phyloP scores from a whole-genome alignment of 2,797 vertebrate species.

The Sebastes baramenuke region DNA sequence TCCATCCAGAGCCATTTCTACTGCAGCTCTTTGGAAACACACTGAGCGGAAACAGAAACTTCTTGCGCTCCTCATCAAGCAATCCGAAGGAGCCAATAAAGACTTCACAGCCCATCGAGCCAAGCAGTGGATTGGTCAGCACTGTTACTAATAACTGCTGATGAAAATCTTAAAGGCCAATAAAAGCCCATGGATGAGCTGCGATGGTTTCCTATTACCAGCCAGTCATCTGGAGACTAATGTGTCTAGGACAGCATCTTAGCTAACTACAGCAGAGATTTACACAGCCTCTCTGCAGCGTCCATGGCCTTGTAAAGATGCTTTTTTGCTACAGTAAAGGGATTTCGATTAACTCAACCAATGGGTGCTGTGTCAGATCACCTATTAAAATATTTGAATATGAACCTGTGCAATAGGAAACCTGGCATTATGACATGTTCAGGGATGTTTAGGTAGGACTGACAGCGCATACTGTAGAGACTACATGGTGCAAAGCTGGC shows the following conservation, averaged over 20 bases:
- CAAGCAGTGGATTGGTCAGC: conserved; percentile 65
- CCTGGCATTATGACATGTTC: background rate
- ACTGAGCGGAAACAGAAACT: conserved; percentile 36
- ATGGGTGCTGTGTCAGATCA: background rate
- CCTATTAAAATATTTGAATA: background rate
- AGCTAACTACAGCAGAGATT: conserved; percentile 30
- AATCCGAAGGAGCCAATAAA: conserved; percentile 49
- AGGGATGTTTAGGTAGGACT: background rate
- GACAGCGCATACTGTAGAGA: background rate
- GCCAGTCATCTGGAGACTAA: conserved; percentile 56
- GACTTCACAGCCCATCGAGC: conserved; percentile 61
- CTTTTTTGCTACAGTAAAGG: background rate
- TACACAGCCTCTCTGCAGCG: conserved; percentile 19
- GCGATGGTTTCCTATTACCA: conserved; percentile 52
- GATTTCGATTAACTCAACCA: conserved; percentile 4
- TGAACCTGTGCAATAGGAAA: background rate
- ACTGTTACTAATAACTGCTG: conserved; percentile 67
- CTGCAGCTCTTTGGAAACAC: conserved; percentile 8
- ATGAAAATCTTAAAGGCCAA: conserved; percentile 67
- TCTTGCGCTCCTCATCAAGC: conserved; percentile 47
- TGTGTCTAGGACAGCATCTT: conserved; percentile 51
- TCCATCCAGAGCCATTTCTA: background rate
- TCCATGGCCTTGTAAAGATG: background rate
- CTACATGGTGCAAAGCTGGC: background rate
- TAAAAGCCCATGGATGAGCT: conserved; percentile 63